phyloP scores from a whole-genome alignment of 37 sponge, comb jelly and placozoan species.

The Oscarella lobularis region DNA sequence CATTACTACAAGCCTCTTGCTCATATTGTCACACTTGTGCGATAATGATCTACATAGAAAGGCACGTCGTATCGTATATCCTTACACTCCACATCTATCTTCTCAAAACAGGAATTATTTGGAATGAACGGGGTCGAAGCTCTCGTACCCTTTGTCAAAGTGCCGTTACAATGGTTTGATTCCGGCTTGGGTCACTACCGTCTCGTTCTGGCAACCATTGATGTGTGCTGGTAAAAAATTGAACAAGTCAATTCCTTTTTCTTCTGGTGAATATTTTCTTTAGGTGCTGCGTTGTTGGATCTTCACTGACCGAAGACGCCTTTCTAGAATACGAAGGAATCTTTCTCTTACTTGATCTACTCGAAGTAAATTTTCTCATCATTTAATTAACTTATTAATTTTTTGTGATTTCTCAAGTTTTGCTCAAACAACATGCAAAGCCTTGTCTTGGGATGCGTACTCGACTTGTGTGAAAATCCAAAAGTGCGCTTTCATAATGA shows the following conservation, averaged over 20 bases:
- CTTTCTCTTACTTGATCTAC: constrained; percentile 75
- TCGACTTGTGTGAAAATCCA: constrained; percentile 89
- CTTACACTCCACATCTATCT: too few relatives aligned
- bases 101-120: constrained; percentile 84
- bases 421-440: constrained; percentile 80
- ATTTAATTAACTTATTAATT: background rate
- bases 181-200: constrained; percentile 82
- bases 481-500: too few relatives aligned
- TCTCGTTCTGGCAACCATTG: constrained; percentile 65
- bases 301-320: constrained; percentile 66
- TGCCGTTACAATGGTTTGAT: constrained; percentile 35
- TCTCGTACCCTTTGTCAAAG: constrained; percentile 52
- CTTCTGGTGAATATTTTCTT: too few relatives aligned
- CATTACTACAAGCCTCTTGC: background rate
- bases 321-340: constrained; percentile 88
- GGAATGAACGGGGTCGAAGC: constrained; percentile 75
- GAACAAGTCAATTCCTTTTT: too few relatives aligned
- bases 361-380: constrained; percentile 37
- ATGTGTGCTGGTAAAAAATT: constrained; percentile 91
- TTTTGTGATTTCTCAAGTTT: too few relatives aligned
- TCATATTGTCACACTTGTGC: constrained; percentile 12
- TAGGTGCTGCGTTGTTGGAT: constrained; percentile 67
- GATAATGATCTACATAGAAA: constrained; percentile 27
- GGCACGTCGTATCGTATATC: background rate
- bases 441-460: constrained; percentile 74